Base-by-base conservation (phyloP, 2,888 invertebrate species). In the Heliconius charithonia region DNA sequence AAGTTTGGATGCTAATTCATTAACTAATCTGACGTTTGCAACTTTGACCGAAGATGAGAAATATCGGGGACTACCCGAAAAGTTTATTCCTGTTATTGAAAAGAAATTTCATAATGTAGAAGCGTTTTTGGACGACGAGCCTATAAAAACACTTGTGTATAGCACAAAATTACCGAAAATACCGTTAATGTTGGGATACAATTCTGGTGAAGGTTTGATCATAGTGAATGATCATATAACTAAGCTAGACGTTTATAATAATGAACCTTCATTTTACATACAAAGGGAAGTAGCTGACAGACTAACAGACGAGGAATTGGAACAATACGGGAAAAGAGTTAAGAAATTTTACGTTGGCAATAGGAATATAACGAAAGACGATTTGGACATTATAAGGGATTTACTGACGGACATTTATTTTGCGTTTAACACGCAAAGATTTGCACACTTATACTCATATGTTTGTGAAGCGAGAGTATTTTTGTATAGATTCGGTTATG, bases 21-120 rank as follows among this genome's bases (percentile, higher is more conserved):
- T 91, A 12, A 83, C 86, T 3, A 90, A 86, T 63, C 80, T 87
- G 10, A 87, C 87, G 0, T 70, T 84, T 3, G 84, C 84, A 76
- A 87, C 89, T 0, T 85, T 89, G 82, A 89, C 90, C 2, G 71
- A 76, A 0, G 91, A 90, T 56, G 92, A 92, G 80, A 87, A 81
- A 79, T 81, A 83, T 0, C 85, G 91, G 85, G 89, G 89, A 4
- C 76, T 90, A 7, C 89, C 91, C 1, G 86, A 89, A 79, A 84
- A 89, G 78, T 92, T 90, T 79, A 84, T 86, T 25, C 92, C 92
- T 1, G 88, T 89, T 2, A 82, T 90, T 2, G 93, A 93, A 83
- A 91, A 89, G 75, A 84, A 85, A 67, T 90, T 90, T 75, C 80
- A 83, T 7, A 84, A 84, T 25, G 85, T 86, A 0, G 86, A 90